Evolutionary conservation across 2,113 vertebrate species (phyloP), one percentile per base, ranked within the genome.

Genomic region (Leucosticte australis): DNA sequence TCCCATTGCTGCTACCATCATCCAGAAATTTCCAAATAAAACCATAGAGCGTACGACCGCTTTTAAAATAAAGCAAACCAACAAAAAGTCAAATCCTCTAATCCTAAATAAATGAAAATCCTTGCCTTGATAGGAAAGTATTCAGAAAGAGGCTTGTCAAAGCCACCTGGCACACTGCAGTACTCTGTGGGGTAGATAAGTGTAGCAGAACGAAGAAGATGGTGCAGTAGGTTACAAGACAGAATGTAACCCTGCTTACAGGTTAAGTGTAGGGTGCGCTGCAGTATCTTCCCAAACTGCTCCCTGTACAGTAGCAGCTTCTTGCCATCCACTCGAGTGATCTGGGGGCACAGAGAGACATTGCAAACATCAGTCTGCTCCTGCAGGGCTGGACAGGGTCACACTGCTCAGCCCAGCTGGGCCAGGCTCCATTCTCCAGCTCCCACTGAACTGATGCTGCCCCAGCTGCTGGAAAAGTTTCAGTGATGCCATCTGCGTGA

Each of bases 221-320:
- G 99, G 93, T 99, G 99, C 95, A 99, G 97, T 95, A 99, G 98
- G 98, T 99, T 99, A 97, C 99, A 99, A 93, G 99, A 98, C 84
- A 99, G 98, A 85, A 97, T 99, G 98, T 99, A 99, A 95, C 99
- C 99, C 97, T 99, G 99, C 97, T 99, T 99, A 97, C 99, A 99
- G 97, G 98, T 99, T 90, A 99, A 97, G 82, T 98, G 98, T 57
- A 99, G 98, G 6, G 98, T 99, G 97, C 98, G 97, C 96, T 99
- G 98, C 86, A 99, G 98, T 96, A 99, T 99, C 98, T 99, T 98
- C 82, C 99, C 98, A 97, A 99, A 98, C 92, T 99, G 98, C 55
- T 99, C 98, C 75, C 97, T 98, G 97, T 99, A 99, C 2, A 97
- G 98, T 84, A 99, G 98, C 95, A 99, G 96, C 97, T 99, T 99